A percentile compares a stretch with the other conserved stretches of the same genome.
These are phyloP conservation scores for Mantis religiosa DNA, from an alignment of 2,888 invertebrate species.

Conservation along the genomic window DNA sequence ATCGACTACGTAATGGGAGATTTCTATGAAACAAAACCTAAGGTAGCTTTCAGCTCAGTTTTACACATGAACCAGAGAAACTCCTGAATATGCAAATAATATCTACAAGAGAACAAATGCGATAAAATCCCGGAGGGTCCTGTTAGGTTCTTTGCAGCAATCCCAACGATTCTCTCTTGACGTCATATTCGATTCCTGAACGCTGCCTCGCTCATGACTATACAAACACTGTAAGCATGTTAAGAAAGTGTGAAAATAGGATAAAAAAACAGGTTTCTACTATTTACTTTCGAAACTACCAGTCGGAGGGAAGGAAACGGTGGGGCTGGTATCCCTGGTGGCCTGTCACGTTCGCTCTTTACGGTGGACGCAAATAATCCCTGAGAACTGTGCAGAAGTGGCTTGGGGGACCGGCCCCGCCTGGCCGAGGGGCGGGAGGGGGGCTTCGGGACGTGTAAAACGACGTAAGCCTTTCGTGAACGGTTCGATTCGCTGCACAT, in stretches of 20 bases:
- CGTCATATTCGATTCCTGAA: too few relatives aligned
- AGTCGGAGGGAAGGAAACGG: not conserved
- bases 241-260: not conserved
- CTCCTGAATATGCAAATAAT: too few relatives aligned
- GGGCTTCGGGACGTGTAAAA: not conserved
- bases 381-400: not conserved
- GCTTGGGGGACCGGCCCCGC: not conserved
- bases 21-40: too few relatives aligned
- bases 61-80: too few relatives aligned
- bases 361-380: constrained; percentile 2
- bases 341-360: not conserved
- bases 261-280: not conserved
- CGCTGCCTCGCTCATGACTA: not conserved
- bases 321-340: not conserved
- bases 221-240: not conserved
- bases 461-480: not conserved
- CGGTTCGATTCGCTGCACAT: not conserved
- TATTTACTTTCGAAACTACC: not conserved
- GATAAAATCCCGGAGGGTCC: too few relatives aligned
- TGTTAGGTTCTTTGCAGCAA: too few relatives aligned
- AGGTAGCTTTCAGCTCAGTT: too few relatives aligned
- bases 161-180: too few relatives aligned
- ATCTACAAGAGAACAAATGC: too few relatives aligned
- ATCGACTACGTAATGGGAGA: too few relatives aligned
- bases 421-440: not conserved